Evolutionary conservation across 2,113 vertebrate species (phyloP).

Genomic region (Anarhynchus alexandrinus): DNA sequence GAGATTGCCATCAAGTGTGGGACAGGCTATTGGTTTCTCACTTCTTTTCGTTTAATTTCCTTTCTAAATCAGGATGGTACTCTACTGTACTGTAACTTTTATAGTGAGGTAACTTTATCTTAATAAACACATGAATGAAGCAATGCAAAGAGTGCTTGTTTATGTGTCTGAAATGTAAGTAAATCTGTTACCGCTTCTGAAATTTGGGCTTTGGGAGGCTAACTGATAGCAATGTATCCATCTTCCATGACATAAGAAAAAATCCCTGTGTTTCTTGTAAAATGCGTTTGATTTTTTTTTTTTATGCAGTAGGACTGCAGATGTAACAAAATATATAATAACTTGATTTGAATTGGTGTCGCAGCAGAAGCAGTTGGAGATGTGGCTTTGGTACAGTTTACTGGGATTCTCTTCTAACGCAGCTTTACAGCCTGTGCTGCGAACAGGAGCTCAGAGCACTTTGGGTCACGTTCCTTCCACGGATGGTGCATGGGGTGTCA

Average conservation of each 20-base stretch:
- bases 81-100: not conserved
- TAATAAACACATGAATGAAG: not conserved
- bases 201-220: not conserved
- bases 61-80: not conserved
- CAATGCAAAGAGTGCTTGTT: not conserved
- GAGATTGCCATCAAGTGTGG: not conserved
- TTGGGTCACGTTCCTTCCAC: not conserved
- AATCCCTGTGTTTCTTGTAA: not conserved
- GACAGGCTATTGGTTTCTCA: not conserved
- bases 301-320: not conserved
- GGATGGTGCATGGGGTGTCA: not conserved
- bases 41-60: not conserved
- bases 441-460: not conserved
- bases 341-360: not conserved
- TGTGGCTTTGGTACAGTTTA: not conserved
- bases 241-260: not conserved
- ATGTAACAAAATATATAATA: not conserved
- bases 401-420: not conserved
- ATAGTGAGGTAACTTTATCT: not conserved
- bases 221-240: not conserved
- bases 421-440: not conserved
- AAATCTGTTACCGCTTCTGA: not conserved
- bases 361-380: not conserved
- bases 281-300: not conserved
- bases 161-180: not conserved